A percentile compares a stretch with the other conserved stretches of the same genome.
Evolutionary conservation across 2,888 invertebrate genomes (phyloP).

Genomic region (Ectropis crepuscularia): DNA sequence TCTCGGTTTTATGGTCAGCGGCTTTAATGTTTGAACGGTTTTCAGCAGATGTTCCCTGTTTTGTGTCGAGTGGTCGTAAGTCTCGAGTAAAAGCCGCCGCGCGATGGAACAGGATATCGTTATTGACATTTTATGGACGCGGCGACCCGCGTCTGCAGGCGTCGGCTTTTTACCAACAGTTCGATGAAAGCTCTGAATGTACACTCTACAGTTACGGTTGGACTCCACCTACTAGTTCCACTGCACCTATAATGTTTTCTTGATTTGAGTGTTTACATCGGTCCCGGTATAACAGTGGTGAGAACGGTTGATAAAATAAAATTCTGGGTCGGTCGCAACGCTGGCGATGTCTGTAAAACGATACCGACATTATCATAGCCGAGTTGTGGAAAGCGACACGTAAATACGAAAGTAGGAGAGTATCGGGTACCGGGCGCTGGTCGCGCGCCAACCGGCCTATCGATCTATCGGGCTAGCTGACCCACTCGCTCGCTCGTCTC

Average conservation of each 20-base stretch:
- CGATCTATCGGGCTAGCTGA: slow-evolving; percentile 33
- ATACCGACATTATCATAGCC: slow-evolving; percentile 13
- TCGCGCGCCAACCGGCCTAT: slow-evolving; percentile 57
- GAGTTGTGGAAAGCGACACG: slow-evolving; percentile 22
- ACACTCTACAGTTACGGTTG: neutral
- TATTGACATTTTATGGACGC: slow-evolving; percentile 10
- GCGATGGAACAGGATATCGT: slow-evolving; percentile 4
- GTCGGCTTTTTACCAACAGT: no score
- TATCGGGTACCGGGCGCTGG: slow-evolving; percentile 52
- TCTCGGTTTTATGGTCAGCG: slow-evolving; percentile 9
- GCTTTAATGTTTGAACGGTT: slow-evolving; percentile 7
- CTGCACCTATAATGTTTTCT: no score
- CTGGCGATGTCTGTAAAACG: slow-evolving; percentile 14
- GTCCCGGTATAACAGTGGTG: neutral
- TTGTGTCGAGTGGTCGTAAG: slow-evolving; percentile 8
- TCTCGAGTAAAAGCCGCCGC: slow-evolving; percentile 2
- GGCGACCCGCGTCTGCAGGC: neutral
- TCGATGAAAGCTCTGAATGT: slow-evolving; percentile 5
- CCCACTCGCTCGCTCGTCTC: slow-evolving; percentile 54
- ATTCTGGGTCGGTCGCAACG: neutral
- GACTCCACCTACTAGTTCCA: neutral
- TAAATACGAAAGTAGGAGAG: slow-evolving; percentile 33
- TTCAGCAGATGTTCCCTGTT: slow-evolving; percentile 6
- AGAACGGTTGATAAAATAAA: slow-evolving; percentile 4
- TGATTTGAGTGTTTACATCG: no score